A percentile compares a stretch with the other conserved stretches of the same genome.
phyloP scores from a whole-genome alignment of 2,113 vertebrate genomes.

The Albula goreensis region DNA sequence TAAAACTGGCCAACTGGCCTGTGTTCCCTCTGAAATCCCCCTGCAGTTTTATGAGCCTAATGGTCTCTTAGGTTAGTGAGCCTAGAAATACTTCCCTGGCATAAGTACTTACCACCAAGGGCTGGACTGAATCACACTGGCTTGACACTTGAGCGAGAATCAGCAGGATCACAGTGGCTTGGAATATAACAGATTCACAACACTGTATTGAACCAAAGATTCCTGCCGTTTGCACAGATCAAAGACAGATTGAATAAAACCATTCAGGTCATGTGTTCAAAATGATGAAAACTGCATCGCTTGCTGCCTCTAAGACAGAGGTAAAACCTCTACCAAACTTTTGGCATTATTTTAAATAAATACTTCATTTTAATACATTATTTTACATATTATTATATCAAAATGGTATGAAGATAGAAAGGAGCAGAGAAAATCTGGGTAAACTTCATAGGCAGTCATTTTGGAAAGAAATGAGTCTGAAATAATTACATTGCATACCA shows the following conservation, averaged over 20 bases:
- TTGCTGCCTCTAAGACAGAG: background rate
- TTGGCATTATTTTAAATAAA: background rate
- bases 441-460: background rate
- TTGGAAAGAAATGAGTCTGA: background rate
- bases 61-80: conserved; percentile 3
- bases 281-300: background rate
- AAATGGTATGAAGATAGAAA: background rate
- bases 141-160: background rate
- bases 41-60: background rate
- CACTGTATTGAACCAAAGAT: background rate
- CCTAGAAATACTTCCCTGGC: background rate
- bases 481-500: background rate
- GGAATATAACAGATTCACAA: background rate
- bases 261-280: background rate
- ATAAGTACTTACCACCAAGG: background rate
- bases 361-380: background rate
- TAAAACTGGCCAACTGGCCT: background rate
- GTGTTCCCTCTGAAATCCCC: background rate
- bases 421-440: background rate
- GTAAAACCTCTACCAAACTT: background rate
- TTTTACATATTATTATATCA: background rate
- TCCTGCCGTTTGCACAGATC: background rate
- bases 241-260: background rate
- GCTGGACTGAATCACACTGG: background rate
- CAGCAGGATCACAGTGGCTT: background rate